Evolutionary conservation across 1,140 invertebrate species (phyloP).

Genomic region (Nymphalis io): DNA sequence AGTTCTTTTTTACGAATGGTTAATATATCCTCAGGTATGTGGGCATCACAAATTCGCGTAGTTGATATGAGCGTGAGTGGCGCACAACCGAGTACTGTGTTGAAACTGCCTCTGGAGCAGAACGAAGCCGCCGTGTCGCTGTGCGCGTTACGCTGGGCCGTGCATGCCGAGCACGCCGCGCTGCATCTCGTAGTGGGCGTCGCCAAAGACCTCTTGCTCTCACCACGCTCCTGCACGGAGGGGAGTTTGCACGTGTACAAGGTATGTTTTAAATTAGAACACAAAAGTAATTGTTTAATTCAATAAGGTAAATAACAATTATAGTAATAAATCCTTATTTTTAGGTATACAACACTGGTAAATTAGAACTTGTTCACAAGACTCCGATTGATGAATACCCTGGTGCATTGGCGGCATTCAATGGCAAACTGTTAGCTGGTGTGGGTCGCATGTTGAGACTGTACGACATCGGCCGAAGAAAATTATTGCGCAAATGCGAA

Average conservation of each 20-base stretch:
- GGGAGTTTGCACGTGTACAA: constrained; percentile 95
- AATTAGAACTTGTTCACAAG: constrained; percentile 95
- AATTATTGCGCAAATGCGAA: constrained; percentile 98
- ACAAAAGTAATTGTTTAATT: no score
- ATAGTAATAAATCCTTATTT: constrained; percentile 31
- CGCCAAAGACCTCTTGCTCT: constrained; percentile 94
- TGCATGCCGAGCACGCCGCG: constrained; percentile 56
- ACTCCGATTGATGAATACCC: constrained; percentile 97
- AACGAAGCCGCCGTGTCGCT: constrained; percentile 96
- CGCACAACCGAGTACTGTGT: constrained; percentile 84
- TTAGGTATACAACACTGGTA: constrained; percentile 64
- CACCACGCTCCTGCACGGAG: constrained; percentile 89
- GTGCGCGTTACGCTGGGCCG: constrained; percentile 84
- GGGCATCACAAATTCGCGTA: constrained; percentile 97
- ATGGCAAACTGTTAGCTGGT: constrained; percentile 94
- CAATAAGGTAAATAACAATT: not conserved
- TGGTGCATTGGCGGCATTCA: constrained; percentile 93
- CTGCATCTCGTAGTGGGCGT: constrained; percentile 81
- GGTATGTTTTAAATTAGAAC: constrained; percentile 70
- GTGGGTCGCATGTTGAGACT: constrained; percentile 95
- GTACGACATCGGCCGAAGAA: constrained; percentile 97
- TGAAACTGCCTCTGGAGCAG: constrained; percentile 93
- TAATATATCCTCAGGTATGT: constrained; percentile 87
- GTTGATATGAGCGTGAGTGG: constrained; percentile 88
- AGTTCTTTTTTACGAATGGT: no score